Evolutionary conservation across 1,140 invertebrate species (phyloP), one percentile per base, ranked within the genome.

Genomic region (Polypedilum vanderplanki): DNA sequence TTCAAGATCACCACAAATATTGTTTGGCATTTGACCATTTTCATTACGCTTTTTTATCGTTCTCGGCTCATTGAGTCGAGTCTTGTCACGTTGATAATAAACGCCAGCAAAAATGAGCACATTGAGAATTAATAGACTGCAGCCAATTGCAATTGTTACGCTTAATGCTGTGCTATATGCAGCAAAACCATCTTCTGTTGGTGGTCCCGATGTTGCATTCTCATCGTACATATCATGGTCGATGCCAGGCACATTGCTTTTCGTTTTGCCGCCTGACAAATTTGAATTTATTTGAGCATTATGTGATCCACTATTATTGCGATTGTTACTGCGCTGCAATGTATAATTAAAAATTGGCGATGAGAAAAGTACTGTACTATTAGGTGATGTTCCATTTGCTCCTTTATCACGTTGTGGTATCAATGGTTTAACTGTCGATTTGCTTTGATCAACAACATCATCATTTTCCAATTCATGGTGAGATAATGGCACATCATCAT

Each of bases 81-180:
- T 76, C 84, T 83, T 88, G 77, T 88, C 92, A 57, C 92, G 83
- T 79, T 94, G 93, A 83, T 95, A 95, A 81, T 93, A 95, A 1
- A 95, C 91, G 1, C 87, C 92, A 64, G 92, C 92, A 78, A 95
- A 95, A 77, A 95, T 93, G 4, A 95, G 86, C 8, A 95, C 89
- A 81, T 96, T 95, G 8, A 95, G 83, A 73, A 95, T 91, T 12
- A 95, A 85, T 17, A 97, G 83, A 0, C 91, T 92, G 79, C 93
- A 95, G 1, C 94, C 94, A 40, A 96, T 93, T 1, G 93, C 93
- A 76, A 96, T 93, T 3, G 93, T 95, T 5, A 96, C 90, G 79
- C 90, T 92, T 2, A 95, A 81, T 3, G 92, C 92, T 0, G 93
- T 94, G 3, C 90, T 92, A 80, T 93, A 94, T 0, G 90, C 90